Base-by-base conservation (phyloP, 2,113 vertebrate species). In the Chrysemys picta region DNA sequence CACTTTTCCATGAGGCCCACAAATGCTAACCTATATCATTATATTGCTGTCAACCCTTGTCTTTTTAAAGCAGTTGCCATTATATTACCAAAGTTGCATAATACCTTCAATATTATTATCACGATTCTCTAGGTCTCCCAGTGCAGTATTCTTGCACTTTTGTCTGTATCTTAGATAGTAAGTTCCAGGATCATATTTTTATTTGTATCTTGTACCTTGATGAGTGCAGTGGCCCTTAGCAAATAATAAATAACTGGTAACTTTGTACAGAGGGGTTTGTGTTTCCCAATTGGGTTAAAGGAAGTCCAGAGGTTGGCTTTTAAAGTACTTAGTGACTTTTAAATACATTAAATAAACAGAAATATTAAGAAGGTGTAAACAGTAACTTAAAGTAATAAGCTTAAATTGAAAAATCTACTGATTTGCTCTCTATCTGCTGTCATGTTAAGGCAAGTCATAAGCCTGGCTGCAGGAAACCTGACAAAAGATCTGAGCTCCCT, bases 291-390 rank as follows among this genome's bases (percentile, higher is more conserved):
- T 2, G 6, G 59, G 29, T 35, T 62, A 62, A 29, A 35, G 59
- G 59, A 62, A 62, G 59, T 62, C 6, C 29, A 62, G 13, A 35
- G 29, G 6, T 35, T 62, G 14, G 29, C 29, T 62, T 62, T 62
- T 35, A 31, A 62, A 35, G 59, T 35, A 65, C 12, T 6, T 14
- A 35, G 38, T 76, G 0, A 69, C 1, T 62, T 94, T 9, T 21
- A 86, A 82, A 3, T 50, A 7, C 49, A 42, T 65, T 22, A 35
- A 75, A 91, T 22, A 35, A 75, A 91, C 13, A 65, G 31, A 35
- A 65, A 65, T 65, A 35, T 31, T 65, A 65, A 65, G 12, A 65
- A 14, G 6, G 6, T 35, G 14, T 65, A 65, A 65, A 65, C 31
- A 65, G 59, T 65, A 65, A 35, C 59, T 65, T 65, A 35, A 35